Conservation (phyloP, 2,888 invertebrate species). For the Hypselothyrea guttata region DNA sequence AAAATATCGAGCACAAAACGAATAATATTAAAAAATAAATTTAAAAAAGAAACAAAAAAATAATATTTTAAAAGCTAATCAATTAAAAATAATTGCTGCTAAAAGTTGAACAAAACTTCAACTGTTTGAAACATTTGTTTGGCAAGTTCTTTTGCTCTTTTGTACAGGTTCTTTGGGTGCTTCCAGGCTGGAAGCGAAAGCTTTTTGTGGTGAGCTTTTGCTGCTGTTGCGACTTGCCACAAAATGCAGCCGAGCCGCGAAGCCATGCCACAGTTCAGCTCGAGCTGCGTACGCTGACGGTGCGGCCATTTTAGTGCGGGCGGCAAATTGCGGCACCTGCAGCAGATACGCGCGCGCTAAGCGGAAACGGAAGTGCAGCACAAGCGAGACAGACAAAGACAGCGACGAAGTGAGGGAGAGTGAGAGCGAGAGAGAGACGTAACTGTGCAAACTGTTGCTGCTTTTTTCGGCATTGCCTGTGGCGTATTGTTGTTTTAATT, state of each 20-base stretch:
- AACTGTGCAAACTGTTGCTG: constrained; percentile 64
- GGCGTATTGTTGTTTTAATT: constrained; percentile 7
- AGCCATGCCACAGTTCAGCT: constrained; percentile 60
- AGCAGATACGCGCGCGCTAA: constrained; percentile 32
- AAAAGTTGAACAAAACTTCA: neutral
- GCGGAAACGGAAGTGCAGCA: constrained; percentile 74
- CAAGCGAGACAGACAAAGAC: neutral
- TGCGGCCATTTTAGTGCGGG: constrained; percentile 51
- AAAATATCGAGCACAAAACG: neutral
- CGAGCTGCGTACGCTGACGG: constrained; percentile 66
- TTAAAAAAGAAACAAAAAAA: constrained; percentile 2
- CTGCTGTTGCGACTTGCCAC: constrained; percentile 16
- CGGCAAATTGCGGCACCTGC: constrained; percentile 27
- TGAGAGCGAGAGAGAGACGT: neutral
- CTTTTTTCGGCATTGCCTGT: constrained; percentile 9
- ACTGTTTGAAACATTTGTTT: constrained; percentile 1
- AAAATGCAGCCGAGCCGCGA: constrained; percentile 40
- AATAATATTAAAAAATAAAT: too few species aligned
- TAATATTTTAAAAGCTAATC: neutral
- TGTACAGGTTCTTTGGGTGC: constrained; percentile 3
- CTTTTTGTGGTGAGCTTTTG: constrained; percentile 32
- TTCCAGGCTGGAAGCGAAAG: constrained; percentile 53
- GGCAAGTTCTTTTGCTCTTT: too few species aligned
- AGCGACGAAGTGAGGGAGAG: neutral
- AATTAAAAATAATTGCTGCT: neutral